phyloP scores from a whole-genome alignment of 2,888 invertebrate species.

The Hydriomena furcata region DNA sequence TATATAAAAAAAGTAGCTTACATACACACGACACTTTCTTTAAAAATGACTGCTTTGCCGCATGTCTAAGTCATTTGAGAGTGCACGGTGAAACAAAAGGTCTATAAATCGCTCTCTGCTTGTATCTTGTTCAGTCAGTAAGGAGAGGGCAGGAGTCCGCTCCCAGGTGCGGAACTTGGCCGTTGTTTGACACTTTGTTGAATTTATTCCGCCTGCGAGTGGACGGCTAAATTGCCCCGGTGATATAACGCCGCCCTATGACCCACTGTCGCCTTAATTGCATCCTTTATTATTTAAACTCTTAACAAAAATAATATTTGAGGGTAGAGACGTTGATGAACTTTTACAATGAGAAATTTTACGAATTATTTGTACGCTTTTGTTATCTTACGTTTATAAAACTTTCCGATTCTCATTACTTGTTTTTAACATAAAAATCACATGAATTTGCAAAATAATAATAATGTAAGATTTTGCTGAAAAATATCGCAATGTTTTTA shows the following conservation, averaged over 20 bases:
- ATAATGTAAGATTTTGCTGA: too few species aligned
- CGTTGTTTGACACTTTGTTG: constrained; percentile 70
- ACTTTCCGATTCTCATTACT: too few species aligned
- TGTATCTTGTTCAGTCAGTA: neutral
- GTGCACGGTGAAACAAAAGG: too few species aligned
- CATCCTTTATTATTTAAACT: constrained; percentile 20
- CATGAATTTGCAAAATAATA: too few species aligned
- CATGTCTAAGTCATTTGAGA: too few species aligned
- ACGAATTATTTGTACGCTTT: too few species aligned
- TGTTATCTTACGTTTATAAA: too few species aligned
- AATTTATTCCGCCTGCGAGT: constrained; percentile 58
- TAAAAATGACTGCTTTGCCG: too few species aligned
- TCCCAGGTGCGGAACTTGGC: constrained; percentile 66
- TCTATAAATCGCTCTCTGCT: neutral
- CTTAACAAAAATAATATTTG: neutral
- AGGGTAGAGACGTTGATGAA: neutral
- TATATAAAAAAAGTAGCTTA: too few species aligned
- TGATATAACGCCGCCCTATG: constrained; percentile 25
- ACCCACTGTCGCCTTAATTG: constrained; percentile 31
- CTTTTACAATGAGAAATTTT: neutral
- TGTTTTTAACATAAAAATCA: too few species aligned
- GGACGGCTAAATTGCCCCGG: constrained; percentile 57
- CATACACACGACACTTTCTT: too few species aligned
- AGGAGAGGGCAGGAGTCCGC: neutral
- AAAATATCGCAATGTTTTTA: neutral